Conservation (phyloP, 2,113 vertebrate genomes). For the Daubentonia madagascariensis region DNA sequence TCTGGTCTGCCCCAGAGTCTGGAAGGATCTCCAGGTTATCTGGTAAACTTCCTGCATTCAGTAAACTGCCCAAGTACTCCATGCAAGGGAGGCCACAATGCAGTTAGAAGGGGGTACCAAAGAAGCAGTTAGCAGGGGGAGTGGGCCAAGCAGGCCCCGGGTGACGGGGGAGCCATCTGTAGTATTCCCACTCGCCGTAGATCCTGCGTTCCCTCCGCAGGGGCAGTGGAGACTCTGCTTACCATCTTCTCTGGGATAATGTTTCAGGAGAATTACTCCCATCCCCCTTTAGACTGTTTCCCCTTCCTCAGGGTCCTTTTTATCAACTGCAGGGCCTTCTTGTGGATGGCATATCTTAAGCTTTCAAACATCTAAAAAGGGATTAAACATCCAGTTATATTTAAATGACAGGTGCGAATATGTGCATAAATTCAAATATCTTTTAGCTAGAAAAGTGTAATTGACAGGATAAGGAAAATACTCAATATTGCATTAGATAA, state of each 20-base stretch:
- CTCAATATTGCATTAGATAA: not conserved
- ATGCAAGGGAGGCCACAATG: not conserved
- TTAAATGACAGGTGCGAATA: not conserved
- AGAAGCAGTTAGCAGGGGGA: not conserved
- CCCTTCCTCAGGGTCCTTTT: not conserved
- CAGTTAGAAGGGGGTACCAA: not conserved
- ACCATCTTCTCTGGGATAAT: not conserved
- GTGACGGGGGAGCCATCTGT: not conserved
- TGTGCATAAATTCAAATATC: not conserved
- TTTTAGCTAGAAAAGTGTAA: not conserved
- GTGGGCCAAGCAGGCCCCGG: not conserved
- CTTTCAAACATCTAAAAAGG: not conserved
- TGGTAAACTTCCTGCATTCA: not conserved
- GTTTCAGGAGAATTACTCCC: not conserved
- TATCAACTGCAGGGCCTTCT: not conserved
- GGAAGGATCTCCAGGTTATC: not conserved
- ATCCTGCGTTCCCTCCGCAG: too few relatives aligned
- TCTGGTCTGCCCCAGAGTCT: too few relatives aligned
- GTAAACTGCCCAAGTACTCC: not conserved
- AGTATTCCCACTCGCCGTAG: not conserved
- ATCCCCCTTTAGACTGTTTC: not conserved
- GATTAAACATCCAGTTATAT: not conserved
- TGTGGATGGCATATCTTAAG: not conserved
- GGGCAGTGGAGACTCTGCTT: too few relatives aligned
- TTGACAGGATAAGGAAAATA: not conserved